Evolutionary conservation across 2,113 vertebrate genomes (phyloP), one percentile per base, ranked within the genome.

Genomic region (Mustela lutreola): DNA sequence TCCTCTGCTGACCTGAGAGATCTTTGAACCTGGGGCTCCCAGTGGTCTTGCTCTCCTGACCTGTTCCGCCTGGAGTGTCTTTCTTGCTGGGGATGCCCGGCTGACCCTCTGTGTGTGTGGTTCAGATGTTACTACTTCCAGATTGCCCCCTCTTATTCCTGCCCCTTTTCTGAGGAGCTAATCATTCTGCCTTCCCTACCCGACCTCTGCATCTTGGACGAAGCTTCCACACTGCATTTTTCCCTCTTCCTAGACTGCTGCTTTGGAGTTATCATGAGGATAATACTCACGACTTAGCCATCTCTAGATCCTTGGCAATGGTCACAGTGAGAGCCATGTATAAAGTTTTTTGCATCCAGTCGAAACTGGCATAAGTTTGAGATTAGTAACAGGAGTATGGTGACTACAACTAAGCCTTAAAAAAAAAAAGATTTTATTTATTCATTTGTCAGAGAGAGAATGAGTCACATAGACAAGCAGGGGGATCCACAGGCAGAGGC

Each of bases 101-200:
- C 31, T 81, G 24, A n/a, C 62, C 71, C 78, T 70, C 70, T 75
- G 22, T 48, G 80, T 28, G 8, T 39, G 67, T 7, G 39, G 42
- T 26, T 79, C 10, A 71, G 53, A 70, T 21, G 5, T 67, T 48
- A 31, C n/a, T 19, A 42, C 78, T 67, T 80, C 19, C n/a, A 56
- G 82, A 50, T 70, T 10, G 9, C 21, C 14, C 31, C 14, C 28
- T 63, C 85, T 76, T 19, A 19, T 1, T 0, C 4, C 26, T 21
- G 10, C 3, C 11, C 7, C 8, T 18, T 18, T 91, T 82, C 60
- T 73, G 15, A 76, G 67, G 36, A 62, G 56, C 33, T 76, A 16
- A 60, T 62, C 21, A 39, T 84, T 48, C n/a, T 16, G 0, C 4
- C 2, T 60, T 0, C 11, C 7, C 19, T 16, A 18, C 8, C 14